Evolutionary conservation across 1,140 invertebrate genomes (phyloP), one percentile per base, ranked within the genome.

Genomic region (Drosophila leontia): DNA sequence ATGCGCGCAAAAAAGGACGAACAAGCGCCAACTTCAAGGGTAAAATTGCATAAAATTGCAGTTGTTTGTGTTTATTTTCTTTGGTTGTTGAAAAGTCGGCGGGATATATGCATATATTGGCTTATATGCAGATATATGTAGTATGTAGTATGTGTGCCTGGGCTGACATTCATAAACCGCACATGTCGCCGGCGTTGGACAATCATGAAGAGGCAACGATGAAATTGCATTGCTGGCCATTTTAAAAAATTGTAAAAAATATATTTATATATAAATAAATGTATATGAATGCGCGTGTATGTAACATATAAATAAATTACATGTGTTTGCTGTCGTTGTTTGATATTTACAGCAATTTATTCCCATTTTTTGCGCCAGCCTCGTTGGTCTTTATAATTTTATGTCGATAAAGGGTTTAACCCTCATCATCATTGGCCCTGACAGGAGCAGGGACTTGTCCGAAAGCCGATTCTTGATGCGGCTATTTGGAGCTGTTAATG

Each of bases 151-250:
- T 35, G 42, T 55, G 15, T 58, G 37, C 74, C 45, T 50, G 58
- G 34, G 17, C 42, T 60, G 80, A 75, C 75, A 83, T 42, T 68
- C 69, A 79, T 82, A 75, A 83, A 70, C 75, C 75, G 47, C 80
- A 83, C 75, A 65, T 83, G 75, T 78, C 50, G 63, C 63, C 41
- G 37, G 34, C 62, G 48, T 53, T 32, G 48, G 60, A 48, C 71
- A 59, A 55, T 51, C 59, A 76, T 56, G 57, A 51, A 57, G 41
- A 56, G 63, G 17, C 42, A 48, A 34, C 63, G 42, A 50, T 48
- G 48, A 76, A 76, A 77, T 50, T 77, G 72, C 72, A 68, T 42
- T 68, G 72, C 56, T 77, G 72, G 61, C 60, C 61, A 65, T 76
- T 75, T 63, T 61, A 64, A 50, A 56, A 68, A 72, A 53, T 74